phyloP scores from a whole-genome alignment of 2,888 invertebrate genomes.

The Luperina testacea region DNA sequence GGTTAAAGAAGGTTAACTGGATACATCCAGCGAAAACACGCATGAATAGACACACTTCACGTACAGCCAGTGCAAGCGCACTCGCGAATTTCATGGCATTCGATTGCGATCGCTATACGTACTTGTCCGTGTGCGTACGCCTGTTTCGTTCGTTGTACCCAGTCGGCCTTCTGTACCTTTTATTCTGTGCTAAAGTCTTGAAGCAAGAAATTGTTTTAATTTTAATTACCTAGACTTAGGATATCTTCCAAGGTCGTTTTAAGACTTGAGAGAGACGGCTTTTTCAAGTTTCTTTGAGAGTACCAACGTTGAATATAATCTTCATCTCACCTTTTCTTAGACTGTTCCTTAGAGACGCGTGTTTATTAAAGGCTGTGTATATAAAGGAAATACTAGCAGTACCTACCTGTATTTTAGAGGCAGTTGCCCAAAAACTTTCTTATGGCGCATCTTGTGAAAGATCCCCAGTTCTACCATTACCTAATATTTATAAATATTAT shows the following conservation, averaged over 20 bases:
- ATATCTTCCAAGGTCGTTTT: slow-evolving; percentile 45
- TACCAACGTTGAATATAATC: slow-evolving; percentile 43
- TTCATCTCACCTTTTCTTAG: slow-evolving; percentile 34
- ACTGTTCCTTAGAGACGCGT: slow-evolving; percentile 16
- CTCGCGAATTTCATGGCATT: background rate
- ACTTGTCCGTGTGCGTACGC: background rate
- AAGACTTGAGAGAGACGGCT: slow-evolving; percentile 18
- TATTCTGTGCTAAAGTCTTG: background rate
- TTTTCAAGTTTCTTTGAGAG: slow-evolving; percentile 39
- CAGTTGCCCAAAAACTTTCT: background rate
- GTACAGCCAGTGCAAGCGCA: background rate
- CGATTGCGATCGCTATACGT: background rate
- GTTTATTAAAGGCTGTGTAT: background rate
- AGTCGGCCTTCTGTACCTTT: background rate
- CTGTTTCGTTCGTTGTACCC: background rate
- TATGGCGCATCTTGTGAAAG: background rate
- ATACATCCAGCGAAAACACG: background rate
- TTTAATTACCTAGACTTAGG: slow-evolving; percentile 50
- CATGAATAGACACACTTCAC: background rate
- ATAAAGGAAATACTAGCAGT: background rate
- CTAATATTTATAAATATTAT: background rate
- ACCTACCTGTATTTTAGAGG: background rate
- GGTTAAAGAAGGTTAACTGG: background rate
- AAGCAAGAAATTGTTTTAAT: slow-evolving; percentile 56
- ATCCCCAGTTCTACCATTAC: too few relatives aligned